These are phyloP conservation scores for Bombylius major DNA, from an alignment of 2,888 invertebrate species.

Conservation along the genomic window DNA sequence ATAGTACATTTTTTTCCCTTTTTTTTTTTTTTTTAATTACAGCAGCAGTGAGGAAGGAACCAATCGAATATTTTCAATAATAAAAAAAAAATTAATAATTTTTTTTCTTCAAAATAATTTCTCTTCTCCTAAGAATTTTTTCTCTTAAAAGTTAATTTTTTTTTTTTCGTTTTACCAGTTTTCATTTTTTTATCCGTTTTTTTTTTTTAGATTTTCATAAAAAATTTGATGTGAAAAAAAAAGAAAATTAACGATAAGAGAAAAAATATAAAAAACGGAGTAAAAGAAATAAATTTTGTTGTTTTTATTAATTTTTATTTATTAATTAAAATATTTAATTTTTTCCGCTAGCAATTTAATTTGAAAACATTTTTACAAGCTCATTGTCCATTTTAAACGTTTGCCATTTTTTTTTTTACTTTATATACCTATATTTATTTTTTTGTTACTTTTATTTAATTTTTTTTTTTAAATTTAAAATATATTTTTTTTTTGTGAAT, in stretches of 20 bases:
- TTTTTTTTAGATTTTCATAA: background rate
- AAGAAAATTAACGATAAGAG: no score
- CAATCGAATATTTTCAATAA: constrained; percentile 3
- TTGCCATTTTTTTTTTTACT: constrained; percentile 5
- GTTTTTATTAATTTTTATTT: no score
- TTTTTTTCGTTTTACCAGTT: background rate
- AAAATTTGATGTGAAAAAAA: no score
- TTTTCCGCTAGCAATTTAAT: constrained; percentile 8
- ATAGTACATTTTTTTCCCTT: background rate
- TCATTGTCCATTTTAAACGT: constrained; percentile 10
- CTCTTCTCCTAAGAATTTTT: no score
- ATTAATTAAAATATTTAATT: constrained; percentile 1
- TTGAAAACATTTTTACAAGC: constrained; percentile 8
- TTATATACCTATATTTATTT: background rate
- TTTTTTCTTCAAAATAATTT: no score
- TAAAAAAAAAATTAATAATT: background rate
- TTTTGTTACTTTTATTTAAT: background rate
- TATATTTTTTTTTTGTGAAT: no score
- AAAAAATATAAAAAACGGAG: no score
- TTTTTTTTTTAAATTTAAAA: background rate
- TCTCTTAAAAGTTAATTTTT: no score
- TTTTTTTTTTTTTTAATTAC: constrained; percentile 1
- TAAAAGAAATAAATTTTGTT: no score
- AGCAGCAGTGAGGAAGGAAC: constrained; percentile 12
- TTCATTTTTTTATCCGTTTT: background rate